A percentile compares a stretch with the other conserved stretches of the same genome.
Conservation (phyloP, 2,113 vertebrate species). For the Nanorana parkeri region DNA sequence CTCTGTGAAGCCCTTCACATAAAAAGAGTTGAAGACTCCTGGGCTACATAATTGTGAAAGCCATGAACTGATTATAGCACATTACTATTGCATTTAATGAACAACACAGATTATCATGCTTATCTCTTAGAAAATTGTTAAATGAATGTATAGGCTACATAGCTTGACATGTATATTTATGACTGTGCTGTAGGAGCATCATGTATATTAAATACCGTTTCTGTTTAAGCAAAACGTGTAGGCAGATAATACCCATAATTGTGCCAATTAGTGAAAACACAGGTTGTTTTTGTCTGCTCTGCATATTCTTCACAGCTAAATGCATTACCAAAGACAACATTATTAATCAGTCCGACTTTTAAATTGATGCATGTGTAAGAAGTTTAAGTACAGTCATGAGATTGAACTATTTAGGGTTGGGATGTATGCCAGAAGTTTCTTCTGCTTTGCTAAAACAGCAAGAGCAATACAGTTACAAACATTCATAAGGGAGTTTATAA, state of each 20-base stretch:
- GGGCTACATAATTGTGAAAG: too few species aligned
- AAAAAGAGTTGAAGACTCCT: too few species aligned
- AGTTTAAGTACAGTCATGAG: slow-evolving; percentile 17
- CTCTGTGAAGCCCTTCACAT: too few species aligned
- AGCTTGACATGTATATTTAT: too few species aligned
- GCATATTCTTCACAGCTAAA: slow-evolving; percentile 5
- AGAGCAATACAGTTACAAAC: slow-evolving; percentile 4
- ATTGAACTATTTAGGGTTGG: background rate
- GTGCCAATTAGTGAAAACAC: background rate
- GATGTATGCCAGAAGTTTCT: slow-evolving; percentile 10
- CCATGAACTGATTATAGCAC: too few species aligned
- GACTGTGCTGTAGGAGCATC: too few species aligned
- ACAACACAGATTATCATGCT: too few species aligned
- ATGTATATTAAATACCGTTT: background rate
- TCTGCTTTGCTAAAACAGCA: slow-evolving; percentile 27
- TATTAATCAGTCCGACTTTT: slow-evolving; percentile 29
- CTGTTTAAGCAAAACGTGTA: background rate
- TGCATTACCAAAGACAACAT: background rate
- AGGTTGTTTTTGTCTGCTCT: slow-evolving; percentile 14
- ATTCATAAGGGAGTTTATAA: slow-evolving; percentile 12
- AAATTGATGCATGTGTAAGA: slow-evolving; percentile 18
- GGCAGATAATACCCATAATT: background rate
- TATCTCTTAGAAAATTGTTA: too few species aligned
- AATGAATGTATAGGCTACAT: too few species aligned
- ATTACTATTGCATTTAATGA: too few species aligned